Evolutionary conservation across 2,888 invertebrate genomes (phyloP), one percentile per base, ranked within the genome.

Genomic region (Amphiduros pacificus): DNA sequence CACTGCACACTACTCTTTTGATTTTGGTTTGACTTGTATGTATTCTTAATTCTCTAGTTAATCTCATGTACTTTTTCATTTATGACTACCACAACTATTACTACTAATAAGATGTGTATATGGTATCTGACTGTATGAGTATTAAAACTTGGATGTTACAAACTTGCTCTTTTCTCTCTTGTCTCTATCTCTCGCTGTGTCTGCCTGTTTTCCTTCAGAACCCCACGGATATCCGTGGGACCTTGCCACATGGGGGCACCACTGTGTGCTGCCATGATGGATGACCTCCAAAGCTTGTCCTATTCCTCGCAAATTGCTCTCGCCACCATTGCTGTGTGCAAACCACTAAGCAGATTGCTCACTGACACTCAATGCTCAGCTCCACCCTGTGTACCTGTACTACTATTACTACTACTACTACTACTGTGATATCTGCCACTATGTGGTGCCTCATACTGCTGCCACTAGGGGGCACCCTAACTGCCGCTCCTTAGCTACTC

Each of bases 1-100:
- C 50, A 29, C 31, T 32, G 51, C 58, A 50, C 32, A 27, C 32
- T 31, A 27, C 49, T 48, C 48, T 58, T 50, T 49, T 31, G 28
- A 48, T 58, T 58, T 58, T 56, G 48, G 58, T 58, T 58, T 58
- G 58, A 58, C 58, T 58, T 58, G 58, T 58, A 58, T 58, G 58
- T 58, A 58, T 32, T 48, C 48, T 58, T 58, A 32, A 58, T 58
- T 58, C 50, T 58, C 22, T 32, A 41, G 49, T 58, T 58, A 58
- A 58, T 58, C 58, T 58, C 58, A 58, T 58, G 58, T 58, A 58
- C 58, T 58, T 58, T 56, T 58, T 58, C 50, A 48, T 58, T 58
- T 49, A 58, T 32, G 50, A 58, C 58, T 58, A 58, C 48, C 58
- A 58, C 58, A 31, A 58, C 58, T 58, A 58, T 58, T 58, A 58